Evolutionary conservation across 2,888 invertebrate genomes (phyloP).

Genomic region (Allygus modestus): DNA sequence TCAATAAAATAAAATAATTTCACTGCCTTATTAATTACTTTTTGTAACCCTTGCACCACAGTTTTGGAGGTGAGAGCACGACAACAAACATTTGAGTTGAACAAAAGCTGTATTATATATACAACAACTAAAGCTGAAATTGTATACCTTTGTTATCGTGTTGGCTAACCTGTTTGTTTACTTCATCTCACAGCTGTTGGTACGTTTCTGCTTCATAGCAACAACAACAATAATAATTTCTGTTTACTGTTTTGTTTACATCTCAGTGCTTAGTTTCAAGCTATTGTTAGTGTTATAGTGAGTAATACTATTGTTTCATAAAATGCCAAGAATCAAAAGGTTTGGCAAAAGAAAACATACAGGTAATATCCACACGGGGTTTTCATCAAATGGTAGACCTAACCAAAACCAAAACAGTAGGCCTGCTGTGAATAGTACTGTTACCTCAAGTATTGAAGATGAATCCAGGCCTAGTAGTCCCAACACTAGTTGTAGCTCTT

Average conservation of each 20-base stretch:
- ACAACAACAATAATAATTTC: neutral
- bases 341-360: constrained; percentile 25
- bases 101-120: neutral
- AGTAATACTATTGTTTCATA: no score
- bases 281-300: no score
- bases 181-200: neutral
- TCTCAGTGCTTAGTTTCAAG: no score
- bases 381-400: neutral
- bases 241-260: neutral
- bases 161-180: neutral
- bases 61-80: neutral
- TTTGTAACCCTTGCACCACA: neutral
- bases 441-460: neutral
- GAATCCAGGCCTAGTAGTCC: constrained; percentile 17
- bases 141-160: neutral
- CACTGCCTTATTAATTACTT: neutral
- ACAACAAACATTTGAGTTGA: neutral
- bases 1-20: neutral
- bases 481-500: constrained; percentile 5
- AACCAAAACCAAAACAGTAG: neutral
- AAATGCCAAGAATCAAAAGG: constrained; percentile 21
- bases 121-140: no score
- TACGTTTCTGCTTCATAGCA: neutral
- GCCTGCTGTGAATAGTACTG: neutral
- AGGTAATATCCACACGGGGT: neutral